phyloP scores from a whole-genome alignment of 2,113 vertebrate genomes.

The Toxotes jaculatrix region DNA sequence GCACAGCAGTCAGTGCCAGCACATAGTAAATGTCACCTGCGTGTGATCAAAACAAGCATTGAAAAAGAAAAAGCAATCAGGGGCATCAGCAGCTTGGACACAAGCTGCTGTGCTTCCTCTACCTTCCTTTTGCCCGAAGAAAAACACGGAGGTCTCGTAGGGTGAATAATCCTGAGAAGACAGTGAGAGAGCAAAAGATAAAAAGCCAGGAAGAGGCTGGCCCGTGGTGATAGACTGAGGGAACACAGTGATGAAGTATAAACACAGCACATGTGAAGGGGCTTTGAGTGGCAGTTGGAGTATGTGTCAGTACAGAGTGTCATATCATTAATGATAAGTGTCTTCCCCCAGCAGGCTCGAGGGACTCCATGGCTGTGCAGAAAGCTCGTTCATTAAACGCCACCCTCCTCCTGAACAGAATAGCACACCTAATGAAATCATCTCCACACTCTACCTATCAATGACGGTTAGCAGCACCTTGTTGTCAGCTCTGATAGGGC shows the following conservation, averaged over 20 bases:
- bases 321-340: slow-evolving; percentile 34
- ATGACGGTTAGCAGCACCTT: slow-evolving; percentile 1
- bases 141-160: background rate
- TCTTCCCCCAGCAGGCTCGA: background rate
- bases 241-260: slow-evolving; percentile 1
- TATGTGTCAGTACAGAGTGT: slow-evolving; percentile 40
- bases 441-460: background rate
- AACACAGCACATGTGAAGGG: slow-evolving; percentile 15
- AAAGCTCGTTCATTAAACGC: background rate
- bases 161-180: background rate
- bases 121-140: slow-evolving; percentile 10
- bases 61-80: slow-evolving; percentile 9
- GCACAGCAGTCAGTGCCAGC: slow-evolving; percentile 4
- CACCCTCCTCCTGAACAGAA: background rate
- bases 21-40: slow-evolving; percentile 54
- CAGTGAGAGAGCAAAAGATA: background rate
- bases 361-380: slow-evolving; percentile 1
- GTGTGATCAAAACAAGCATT: slow-evolving; percentile 50
- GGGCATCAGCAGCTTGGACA: slow-evolving; percentile 1
- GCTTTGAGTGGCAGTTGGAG: slow-evolving; percentile 32
- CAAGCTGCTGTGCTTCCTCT: background rate
- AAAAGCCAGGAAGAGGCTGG: background rate
- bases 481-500: background rate
- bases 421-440: slow-evolving; percentile 7
- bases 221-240: background rate